Evolutionary conservation across 2,113 vertebrate species (phyloP).

Genomic region (Passer domesticus): DNA sequence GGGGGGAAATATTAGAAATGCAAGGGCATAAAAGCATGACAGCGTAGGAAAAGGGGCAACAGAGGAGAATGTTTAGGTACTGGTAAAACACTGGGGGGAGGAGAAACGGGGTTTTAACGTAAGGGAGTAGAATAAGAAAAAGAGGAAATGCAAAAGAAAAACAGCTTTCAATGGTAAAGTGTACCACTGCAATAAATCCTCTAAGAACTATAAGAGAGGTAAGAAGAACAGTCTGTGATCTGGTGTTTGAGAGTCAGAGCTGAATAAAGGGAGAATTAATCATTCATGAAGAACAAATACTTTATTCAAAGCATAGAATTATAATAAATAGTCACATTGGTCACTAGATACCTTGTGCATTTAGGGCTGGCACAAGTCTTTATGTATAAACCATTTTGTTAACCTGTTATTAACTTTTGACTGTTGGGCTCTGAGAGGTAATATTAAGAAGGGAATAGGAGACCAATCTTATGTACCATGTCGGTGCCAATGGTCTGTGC

Average conservation of each 20-base stretch:
- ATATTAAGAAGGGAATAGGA: background rate
- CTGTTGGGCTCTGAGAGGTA: background rate
- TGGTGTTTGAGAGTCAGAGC: background rate
- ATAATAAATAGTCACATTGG: background rate
- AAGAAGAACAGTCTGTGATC: background rate
- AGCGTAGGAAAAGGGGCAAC: background rate
- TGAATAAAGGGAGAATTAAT: constrained; percentile 3
- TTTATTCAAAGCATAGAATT: background rate
- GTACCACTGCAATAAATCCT: background rate
- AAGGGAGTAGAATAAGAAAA: background rate
- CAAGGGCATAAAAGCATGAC: background rate
- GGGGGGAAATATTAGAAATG: background rate
- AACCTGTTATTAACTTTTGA: background rate
- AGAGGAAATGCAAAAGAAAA: background rate
- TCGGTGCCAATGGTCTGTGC: background rate
- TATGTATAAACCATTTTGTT: background rate
- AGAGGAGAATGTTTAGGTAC: background rate
- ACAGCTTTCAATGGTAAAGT: background rate
- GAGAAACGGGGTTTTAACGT: background rate
- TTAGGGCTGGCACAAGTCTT: background rate
- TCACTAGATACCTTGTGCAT: background rate
- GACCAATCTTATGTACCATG: accelerated
- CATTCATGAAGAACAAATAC: background rate
- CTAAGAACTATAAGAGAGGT: background rate
- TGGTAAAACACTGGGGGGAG: background rate